Base-by-base conservation (phyloP, 2,113 vertebrate species). In the Ctenodactylus gundi region DNA sequence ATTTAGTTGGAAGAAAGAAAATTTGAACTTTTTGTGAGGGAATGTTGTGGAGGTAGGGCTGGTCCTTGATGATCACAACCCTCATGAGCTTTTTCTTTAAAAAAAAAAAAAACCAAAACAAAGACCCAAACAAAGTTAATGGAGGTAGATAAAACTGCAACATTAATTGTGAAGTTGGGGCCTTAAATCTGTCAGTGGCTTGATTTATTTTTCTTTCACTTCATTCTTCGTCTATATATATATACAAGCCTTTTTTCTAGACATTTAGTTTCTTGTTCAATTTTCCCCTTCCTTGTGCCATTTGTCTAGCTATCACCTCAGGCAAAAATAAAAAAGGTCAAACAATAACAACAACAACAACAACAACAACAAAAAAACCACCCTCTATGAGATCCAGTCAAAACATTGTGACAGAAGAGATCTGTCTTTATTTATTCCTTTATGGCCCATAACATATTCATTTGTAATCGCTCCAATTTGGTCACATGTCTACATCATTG, bases 261-360 rank as follows among this genome's bases (percentile, higher is more conserved):
- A 95, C 6, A 58, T 73, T 85, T 94, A 75, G 13, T 76, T 89
- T 84, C 64, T 62, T 85, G n/a, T 85, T 95, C 39, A 41, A 76
- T 58, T 86, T 84, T 31, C 25, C 34, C 14, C 13, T 93, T 83
- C 14, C 27, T 29, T 62, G 21, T 72, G 7, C 4, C 36, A 31
- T 85, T 91, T 97, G 78, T 76, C 64, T 93, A 76, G 25, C 1
- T 55, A 29, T 51, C 31, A 55, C 68, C 55, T 90, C 39, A 60
- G 70, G 70, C 25, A 70, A 90, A 95, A 84, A 46, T 73, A 85
- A 41, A 75, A 90, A 96, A 94, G 65, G 57, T 93, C 62, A 89
- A 95, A 49, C 36, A 57, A 77, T 3, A 86, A 86, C 60, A 73
- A 78, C 27, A 80, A 53, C 14, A 86, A 85, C 86, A 20, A 8